Base-by-base conservation (phyloP, 1,140 invertebrate species). In the Nebria ingens region DNA sequence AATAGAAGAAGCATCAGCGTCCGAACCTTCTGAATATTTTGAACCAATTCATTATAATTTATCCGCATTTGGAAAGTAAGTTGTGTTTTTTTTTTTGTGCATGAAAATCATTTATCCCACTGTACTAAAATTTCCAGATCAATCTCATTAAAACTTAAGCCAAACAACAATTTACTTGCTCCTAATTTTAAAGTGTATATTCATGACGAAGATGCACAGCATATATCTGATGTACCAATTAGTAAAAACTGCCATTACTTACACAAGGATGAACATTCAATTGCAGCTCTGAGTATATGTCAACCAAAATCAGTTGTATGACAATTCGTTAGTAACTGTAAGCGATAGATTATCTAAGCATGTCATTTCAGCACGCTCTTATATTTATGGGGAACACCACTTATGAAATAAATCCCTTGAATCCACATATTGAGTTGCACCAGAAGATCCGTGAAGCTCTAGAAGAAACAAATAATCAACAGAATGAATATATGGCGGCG, bases 401-500 rank as follows among this genome's bases (percentile, higher is more conserved):
- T 0, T 73, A 83, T 21, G 83, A 85, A 69, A 80, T 86, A 40
- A 75, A 74, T 2, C 83, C 84, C 4, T 60, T 85, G 57, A 61
- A 12, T 59, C 66, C 34, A 56, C 73, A 12, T 61, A 65, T 56
- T 58, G 62, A 55, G 42, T 61, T 56, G 54, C 65, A 34, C 65
- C 71, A 40, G 20, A 45, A 17, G 4, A 11, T 68, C 21, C 42
- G 60, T 61, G 61, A 64, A 60, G 59, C 65, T 22, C 57, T 65
- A 21, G 15, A 60, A 62, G 49, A 62, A 59, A 51, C 56, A 50
- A 60, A 62, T 58, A 57, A 61, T 61, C 13, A 58, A 56, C 52
- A 51, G 55, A 51, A 58, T 53, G 3, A 66, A 60, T 55, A 65
- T 21, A 54, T 57, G 63, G 54, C 65, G 21, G 75, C 79, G 3